Percentiles rank a stretch among this genome's conserved stretches.
These are phyloP conservation scores for Tiliacea citrago DNA, from an alignment of 2,888 invertebrate genomes.

Conservation along the genomic window DNA sequence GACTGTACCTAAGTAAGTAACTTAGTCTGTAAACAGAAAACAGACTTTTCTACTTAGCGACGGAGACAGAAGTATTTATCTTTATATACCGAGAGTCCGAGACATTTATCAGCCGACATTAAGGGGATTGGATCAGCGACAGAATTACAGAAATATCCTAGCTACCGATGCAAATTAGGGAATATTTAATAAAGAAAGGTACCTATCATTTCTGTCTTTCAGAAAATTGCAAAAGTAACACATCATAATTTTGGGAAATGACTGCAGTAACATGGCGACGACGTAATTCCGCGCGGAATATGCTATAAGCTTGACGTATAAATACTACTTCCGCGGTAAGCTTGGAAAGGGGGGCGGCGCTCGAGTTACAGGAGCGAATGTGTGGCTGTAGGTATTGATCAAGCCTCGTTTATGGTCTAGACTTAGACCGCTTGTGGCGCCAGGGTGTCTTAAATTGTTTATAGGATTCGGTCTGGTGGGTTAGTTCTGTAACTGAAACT, in stretches of 20 bases:
- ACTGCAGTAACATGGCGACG: conserved; percentile 11
- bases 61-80: conserved; percentile 8
- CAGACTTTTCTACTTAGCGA: conserved; percentile 38
- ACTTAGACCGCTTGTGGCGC: conserved; percentile 10
- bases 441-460: conserved; percentile 28
- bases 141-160: conserved; percentile 32
- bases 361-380: conserved; percentile 12
- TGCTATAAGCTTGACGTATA: conserved; percentile 18
- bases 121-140: conserved; percentile 50
- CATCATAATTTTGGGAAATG: conserved; percentile 30
- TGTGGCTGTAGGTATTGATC: conserved; percentile 42
- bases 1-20: conserved; percentile 22
- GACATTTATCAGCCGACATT: conserved; percentile 34
- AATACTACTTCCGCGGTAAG: not conserved
- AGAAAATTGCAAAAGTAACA: conserved; percentile 36
- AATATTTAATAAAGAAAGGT: conserved; percentile 51
- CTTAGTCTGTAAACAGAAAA: conserved; percentile 24
- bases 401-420: conserved; percentile 19
- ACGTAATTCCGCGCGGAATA: conserved; percentile 9
- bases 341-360: not conserved
- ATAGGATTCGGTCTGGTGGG: not conserved
- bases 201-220: conserved; percentile 24
- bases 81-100: not conserved
- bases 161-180: conserved; percentile 29
- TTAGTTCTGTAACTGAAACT: not conserved